Base-by-base conservation (phyloP, 2,113 vertebrate genomes). In the Siniperca chuatsi region DNA sequence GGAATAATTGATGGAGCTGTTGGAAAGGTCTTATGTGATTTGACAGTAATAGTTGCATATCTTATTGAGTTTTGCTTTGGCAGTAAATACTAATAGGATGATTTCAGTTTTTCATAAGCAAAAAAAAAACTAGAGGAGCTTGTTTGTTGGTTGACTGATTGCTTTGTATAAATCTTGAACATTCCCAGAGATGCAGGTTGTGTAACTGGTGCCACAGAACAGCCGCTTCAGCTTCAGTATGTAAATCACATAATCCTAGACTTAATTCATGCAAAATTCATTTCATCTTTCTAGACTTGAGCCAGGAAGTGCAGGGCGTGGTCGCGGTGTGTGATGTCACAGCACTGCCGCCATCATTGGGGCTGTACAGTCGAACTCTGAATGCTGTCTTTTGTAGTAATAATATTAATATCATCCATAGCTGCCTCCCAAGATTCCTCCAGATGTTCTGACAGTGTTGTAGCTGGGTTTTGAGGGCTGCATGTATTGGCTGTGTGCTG, bases 401-500 rank as follows among this genome's bases (percentile, higher is more conserved):
- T 88, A 89, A 81, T 89, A 89, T 78, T 37, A 80, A 75, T 71
- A 58, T 18, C 78, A 87, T 81, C 76, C 82, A 60, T 81, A 81
- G 82, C 89, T 86, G 86, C 91, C 79, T 79, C 87, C 76, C 65
- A 54, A 88, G 79, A 89, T 87, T 84, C 86, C 89, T 90, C 89
- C 80, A 81, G 82, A 87, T 44, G 79, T 90, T 89, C 90, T 86
- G 85, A 89, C 88, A 84, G 90, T 91, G 91, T 88, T 89, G 87
- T 89, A 89, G 92, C 91, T 92, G 90, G 86, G 81, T 93, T 94
- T 87, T 46, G 90, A 94, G 90, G 90, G 89, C 90, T 93, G 94
- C 94, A 92, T 95, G 93, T 87, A 29, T 85, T 75, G 87, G 86
- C 91, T 87, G 89, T 92, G 89, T 92, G 91, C 92, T 89, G 94